Evolutionary conservation across 1,140 invertebrate genomes (phyloP).

Genomic region (Zophobas morio): DNA sequence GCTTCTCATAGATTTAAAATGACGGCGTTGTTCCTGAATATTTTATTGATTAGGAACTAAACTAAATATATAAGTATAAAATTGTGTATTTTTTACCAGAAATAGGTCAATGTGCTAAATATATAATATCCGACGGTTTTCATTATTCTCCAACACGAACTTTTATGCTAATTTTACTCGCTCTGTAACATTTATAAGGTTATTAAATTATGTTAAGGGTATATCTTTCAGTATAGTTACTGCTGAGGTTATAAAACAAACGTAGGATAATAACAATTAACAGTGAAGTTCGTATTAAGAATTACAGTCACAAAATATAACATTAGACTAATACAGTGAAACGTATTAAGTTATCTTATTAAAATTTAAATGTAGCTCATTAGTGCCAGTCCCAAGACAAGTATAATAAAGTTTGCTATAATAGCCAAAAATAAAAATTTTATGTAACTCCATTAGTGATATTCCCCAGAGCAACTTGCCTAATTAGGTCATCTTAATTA

Average conservation of each 20-base stretch:
- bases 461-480: constrained; percentile 2
- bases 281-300: no score
- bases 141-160: constrained; percentile 28
- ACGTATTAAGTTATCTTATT: constrained; percentile 18
- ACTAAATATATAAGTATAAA: background rate
- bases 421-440: constrained; percentile 33
- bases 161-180: constrained; percentile 20
- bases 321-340: background rate
- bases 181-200: background rate
- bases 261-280: no score
- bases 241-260: no score
- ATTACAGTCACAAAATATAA: background rate
- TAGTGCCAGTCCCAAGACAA: constrained; percentile 25
- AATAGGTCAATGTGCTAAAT: constrained; percentile 20
- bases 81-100: constrained; percentile 5
- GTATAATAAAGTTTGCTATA: constrained; percentile 28
- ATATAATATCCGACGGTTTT: constrained; percentile 13
- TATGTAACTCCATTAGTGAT: constrained; percentile 35
- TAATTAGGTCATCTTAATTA: constrained; percentile 42
- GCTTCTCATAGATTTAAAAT: no score
- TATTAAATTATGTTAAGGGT: constrained; percentile 7
- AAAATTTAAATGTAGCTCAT: constrained; percentile 26
- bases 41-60: no score
- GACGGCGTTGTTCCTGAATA: no score
- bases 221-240: background rate